Base-by-base conservation (phyloP, 2,113 vertebrate species). In the Zapornia atra region DNA sequence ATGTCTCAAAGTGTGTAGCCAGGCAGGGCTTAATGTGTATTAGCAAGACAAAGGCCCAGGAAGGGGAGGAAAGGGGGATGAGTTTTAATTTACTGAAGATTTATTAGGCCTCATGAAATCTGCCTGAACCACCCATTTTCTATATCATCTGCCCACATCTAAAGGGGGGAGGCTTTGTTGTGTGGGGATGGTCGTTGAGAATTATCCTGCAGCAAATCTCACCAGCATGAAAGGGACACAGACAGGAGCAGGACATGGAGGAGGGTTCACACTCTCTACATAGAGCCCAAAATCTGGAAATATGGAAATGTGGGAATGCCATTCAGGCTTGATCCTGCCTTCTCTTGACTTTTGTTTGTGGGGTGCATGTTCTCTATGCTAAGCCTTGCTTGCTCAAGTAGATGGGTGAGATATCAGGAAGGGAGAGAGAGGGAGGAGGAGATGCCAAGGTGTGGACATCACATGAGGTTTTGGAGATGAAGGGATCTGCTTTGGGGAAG, bases 81-180 rank as follows among this genome's bases (percentile, higher is more conserved):
- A 97, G 97, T 97, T 98, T 98, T 98, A 98, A 98, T 98, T 98
- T 98, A 97, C 98, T 98, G 97, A 98, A 98, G 98, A 98, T 98
- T 98, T 98, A 98, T 98, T 98, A 98, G 98, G 97, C 97, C 97
- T 98, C 97, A 97, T 98, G 98, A 97, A 98, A 98, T 98, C 76
- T 2, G 96, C 96, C 98, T 86, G 65, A 98, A 96, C 98, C 97
- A 97, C 98, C 97, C 97, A 96, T 98, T 98, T 98, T 97, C 97
- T 96, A 63, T 97, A 96, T 98, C 97, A 97, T 98, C 98, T 97
- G 88, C 95, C 97, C 97, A 96, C 90, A 83, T 98, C 95, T 97
- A 92, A 98, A 98, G 89, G 90, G 90, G 91, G 87, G 65, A 15
- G 93, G 96, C 97, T 98, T 98, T 98, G 98, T 91, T 88, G 90